Evolutionary conservation across 2,113 vertebrate species (phyloP).

Genomic region (Bothrops jararaca): DNA sequence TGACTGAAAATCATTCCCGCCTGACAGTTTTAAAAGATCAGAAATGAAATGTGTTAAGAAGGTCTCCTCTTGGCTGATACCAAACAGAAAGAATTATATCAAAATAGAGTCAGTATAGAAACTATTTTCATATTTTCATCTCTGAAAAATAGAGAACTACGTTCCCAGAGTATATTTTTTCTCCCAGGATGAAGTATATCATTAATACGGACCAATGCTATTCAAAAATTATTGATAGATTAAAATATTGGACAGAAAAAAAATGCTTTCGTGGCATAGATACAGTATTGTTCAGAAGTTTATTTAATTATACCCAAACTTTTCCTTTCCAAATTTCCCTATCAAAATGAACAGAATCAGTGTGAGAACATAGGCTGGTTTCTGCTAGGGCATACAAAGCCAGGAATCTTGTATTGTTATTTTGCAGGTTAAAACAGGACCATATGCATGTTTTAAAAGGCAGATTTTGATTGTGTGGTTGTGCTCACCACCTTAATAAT

Average conservation of each 20-base stretch:
- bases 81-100: conserved; percentile 12
- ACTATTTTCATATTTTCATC: neutral
- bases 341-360: neutral
- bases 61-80: conserved; percentile 48
- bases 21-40: conserved; percentile 71
- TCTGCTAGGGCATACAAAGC: neutral
- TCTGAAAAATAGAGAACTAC: neutral
- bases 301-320: too few species aligned
- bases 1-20: conserved; percentile 71
- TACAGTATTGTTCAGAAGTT: neutral
- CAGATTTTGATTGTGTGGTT: neutral
- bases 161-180: neutral
- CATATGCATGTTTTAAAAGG: neutral
- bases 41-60: conserved; percentile 55
- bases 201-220: neutral
- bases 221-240: neutral
- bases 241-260: neutral
- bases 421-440: neutral
- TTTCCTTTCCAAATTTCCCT: neutral
- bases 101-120: neutral
- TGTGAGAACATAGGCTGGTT: too few species aligned
- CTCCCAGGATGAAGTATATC: neutral
- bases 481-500: neutral
- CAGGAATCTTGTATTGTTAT: neutral
- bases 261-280: neutral